Evolutionary conservation across 2,113 vertebrate species (phyloP).

Genomic region (Sigmodon hispidus): DNA sequence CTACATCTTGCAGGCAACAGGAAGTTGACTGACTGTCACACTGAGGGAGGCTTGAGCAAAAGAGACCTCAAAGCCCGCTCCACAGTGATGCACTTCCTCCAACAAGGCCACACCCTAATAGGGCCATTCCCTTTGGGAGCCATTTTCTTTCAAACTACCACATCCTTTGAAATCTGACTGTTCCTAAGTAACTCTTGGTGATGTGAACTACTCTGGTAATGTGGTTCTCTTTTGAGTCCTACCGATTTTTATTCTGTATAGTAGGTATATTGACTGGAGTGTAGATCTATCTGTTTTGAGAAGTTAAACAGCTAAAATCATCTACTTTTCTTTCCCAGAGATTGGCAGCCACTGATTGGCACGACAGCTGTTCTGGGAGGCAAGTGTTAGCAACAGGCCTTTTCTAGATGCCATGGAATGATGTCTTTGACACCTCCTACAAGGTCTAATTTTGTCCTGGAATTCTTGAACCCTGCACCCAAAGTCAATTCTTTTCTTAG

Average conservation of each 20-base stretch:
- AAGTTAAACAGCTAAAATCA: neutral
- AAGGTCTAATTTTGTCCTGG: neutral
- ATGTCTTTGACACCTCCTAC: neutral
- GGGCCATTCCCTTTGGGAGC: neutral
- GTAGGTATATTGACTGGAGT: neutral
- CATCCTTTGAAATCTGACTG: neutral
- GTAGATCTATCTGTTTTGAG: neutral
- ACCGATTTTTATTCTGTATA: conserved; percentile 34
- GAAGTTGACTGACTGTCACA: neutral
- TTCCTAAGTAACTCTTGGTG: neutral
- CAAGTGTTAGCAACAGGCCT: neutral
- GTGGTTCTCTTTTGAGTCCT: neutral
- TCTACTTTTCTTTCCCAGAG: conserved; percentile 3
- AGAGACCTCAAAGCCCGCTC: neutral
- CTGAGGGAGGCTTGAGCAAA: neutral
- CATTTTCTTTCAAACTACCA: neutral
- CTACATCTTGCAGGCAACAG: neutral
- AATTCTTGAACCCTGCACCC: neutral
- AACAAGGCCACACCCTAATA: neutral
- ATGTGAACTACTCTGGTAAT: neutral
- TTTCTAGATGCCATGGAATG: neutral
- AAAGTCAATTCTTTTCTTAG: neutral
- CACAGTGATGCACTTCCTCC: neutral
- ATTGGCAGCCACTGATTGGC: neutral
- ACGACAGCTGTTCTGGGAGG: neutral